Evolutionary conservation across 2,797 vertebrate species (phyloP).

Genomic region (Poecile montanus): DNA sequence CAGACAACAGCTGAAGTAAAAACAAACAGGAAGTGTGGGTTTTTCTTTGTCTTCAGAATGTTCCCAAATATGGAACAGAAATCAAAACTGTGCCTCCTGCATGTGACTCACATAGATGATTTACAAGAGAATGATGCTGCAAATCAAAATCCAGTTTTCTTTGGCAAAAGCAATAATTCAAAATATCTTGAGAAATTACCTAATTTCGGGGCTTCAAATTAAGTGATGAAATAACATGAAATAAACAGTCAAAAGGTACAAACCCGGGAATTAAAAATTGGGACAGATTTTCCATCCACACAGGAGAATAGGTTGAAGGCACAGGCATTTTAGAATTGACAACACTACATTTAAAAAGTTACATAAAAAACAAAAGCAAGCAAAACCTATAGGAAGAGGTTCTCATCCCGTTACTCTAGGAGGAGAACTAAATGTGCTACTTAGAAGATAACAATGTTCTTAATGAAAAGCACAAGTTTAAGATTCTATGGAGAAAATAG

Average conservation of each 20-base stretch:
- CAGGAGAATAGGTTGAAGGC: not conserved
- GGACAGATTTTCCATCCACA: not conserved
- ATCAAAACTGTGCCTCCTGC: not conserved
- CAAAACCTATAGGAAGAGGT: not conserved
- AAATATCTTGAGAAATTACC: not conserved
- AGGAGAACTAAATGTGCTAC: not conserved
- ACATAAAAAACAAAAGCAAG: slow-evolving; percentile 2
- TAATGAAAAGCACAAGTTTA: slow-evolving; percentile 42
- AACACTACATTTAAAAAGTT: not conserved
- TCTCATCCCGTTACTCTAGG: not conserved
- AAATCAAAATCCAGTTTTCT: not conserved
- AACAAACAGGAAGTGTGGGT: fast-evolving
- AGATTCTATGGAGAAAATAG: not conserved
- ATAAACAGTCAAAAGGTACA: not conserved
- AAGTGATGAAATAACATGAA: not conserved
- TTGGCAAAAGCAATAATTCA: not conserved
- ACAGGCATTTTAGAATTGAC: not conserved
- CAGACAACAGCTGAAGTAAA: not conserved
- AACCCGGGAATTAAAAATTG: not conserved
- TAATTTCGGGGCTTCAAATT: not conserved
- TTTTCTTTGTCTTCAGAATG: not conserved
- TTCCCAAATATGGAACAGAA: not conserved
- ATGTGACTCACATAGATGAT: not conserved
- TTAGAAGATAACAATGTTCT: slow-evolving; percentile 25
- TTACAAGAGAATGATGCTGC: not conserved